Percentiles rank a stretch among this genome's conserved stretches.
phyloP scores from a whole-genome alignment of 2,797 vertebrate genomes.

The Sebastolobus altivelis region DNA sequence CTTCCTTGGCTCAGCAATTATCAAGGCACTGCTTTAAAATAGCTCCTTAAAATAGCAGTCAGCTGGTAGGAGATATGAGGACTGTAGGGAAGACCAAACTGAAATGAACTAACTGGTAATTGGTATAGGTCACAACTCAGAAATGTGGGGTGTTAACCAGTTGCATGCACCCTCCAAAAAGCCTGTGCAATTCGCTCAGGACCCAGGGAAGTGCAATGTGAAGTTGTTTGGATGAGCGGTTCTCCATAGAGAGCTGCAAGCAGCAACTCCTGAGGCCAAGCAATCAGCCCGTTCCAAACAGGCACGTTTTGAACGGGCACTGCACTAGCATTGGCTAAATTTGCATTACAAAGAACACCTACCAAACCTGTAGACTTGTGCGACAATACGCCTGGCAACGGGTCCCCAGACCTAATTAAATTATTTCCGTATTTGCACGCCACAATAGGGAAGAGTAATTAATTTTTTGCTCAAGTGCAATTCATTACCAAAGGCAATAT shows the following conservation, averaged over 20 bases:
- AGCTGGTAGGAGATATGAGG: not conserved
- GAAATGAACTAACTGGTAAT: not conserved
- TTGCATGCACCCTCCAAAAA: not conserved
- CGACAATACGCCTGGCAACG: slow-evolving; percentile 51
- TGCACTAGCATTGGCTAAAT: not conserved
- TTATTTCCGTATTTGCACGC: slow-evolving; percentile 69
- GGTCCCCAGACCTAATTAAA: slow-evolving; percentile 64
- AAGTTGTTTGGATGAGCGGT: not conserved
- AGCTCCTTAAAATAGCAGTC: slow-evolving; percentile 22
- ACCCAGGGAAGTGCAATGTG: not conserved
- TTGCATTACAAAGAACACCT: slow-evolving; percentile 9
- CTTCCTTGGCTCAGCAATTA: not conserved
- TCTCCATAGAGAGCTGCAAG: not conserved
- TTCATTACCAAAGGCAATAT: slow-evolving; percentile 75
- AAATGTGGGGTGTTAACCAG: not conserved
- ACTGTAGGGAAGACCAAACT: slow-evolving; percentile 3
- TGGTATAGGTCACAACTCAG: not conserved
- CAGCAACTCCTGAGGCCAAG: not conserved
- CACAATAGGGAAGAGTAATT: slow-evolving; percentile 73
- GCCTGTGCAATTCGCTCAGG: not conserved
- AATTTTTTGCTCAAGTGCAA: slow-evolving; percentile 73
- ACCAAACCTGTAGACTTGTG: slow-evolving; percentile 38
- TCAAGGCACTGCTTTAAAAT: not conserved
- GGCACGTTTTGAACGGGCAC: not conserved
- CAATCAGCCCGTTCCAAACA: not conserved